These are phyloP conservation scores for Aphelenchoides fujianensis DNA, from an alignment of 1,140 invertebrate species.

Conservation along the genomic window DNA sequence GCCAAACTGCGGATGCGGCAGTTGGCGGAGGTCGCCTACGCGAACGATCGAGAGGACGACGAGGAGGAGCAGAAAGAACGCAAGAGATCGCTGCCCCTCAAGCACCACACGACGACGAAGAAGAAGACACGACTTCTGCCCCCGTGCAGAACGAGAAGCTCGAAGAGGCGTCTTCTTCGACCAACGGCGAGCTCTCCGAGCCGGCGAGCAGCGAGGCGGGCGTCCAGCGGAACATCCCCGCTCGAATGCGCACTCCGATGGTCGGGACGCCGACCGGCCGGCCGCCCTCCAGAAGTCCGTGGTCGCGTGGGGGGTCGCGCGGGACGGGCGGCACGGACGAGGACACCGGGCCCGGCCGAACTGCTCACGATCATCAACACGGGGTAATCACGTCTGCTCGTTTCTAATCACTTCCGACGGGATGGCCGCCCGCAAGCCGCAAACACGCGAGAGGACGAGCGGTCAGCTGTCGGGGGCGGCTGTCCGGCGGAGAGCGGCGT, in stretches of 20 bases:
- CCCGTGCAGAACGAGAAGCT: background rate
- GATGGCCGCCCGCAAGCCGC: background rate
- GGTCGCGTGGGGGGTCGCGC: background rate
- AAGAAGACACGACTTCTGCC: background rate
- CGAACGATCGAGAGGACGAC: background rate
- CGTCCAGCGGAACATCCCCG: background rate
- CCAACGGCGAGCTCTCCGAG: background rate
- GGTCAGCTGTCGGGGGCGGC: background rate
- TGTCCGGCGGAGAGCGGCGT: too few relatives aligned
- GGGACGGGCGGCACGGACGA: conserved; percentile 5
- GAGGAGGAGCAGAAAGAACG: conserved; percentile 10
- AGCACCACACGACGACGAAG: background rate
- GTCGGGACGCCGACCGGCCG: background rate
- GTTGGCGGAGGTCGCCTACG: conserved; percentile 4
- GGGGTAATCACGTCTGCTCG: conserved; percentile 9
- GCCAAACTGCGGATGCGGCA: conserved; percentile 12
- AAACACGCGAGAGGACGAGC: background rate
- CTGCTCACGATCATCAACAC: background rate
- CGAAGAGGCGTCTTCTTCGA: conserved; percentile 17
- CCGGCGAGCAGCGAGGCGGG: background rate
- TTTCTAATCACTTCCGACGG: background rate
- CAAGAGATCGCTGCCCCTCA: background rate
- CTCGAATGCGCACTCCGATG: background rate
- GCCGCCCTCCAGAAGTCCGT: conserved; percentile 2
- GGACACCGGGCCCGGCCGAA: conserved; percentile 4